phyloP scores from a whole-genome alignment of 2,888 invertebrate species.

The Gandaritis pyraliata region DNA sequence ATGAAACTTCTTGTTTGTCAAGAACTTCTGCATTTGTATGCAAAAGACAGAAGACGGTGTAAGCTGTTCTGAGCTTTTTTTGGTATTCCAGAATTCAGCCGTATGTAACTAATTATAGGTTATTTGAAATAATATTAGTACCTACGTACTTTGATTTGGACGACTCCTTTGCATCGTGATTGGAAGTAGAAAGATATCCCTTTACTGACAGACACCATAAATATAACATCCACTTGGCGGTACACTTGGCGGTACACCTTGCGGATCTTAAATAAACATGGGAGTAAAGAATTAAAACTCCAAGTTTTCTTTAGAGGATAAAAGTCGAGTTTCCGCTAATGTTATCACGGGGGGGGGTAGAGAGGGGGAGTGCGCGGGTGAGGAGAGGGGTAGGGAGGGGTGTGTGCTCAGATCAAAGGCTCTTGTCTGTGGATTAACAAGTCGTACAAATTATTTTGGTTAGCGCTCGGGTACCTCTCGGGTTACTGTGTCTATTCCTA shows the following conservation, averaged over 20 bases:
- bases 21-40: too few species aligned
- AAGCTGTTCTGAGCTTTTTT: too few species aligned
- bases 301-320: constrained; percentile 56
- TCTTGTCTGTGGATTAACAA: constrained; percentile 70
- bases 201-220: neutral
- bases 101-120: too few species aligned
- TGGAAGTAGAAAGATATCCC: neutral
- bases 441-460: constrained; percentile 57
- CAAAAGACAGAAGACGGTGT: too few species aligned
- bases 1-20: too few species aligned
- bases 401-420: constrained; percentile 68
- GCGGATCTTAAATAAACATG: constrained; percentile 15
- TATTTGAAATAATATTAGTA: too few species aligned
- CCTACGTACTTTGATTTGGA: too few species aligned
- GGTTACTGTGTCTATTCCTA: constrained; percentile 12
- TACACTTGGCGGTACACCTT: neutral
- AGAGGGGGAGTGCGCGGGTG: neutral
- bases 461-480: constrained; percentile 24
- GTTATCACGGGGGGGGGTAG: constrained; percentile 43
- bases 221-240: constrained; percentile 10
- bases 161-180: too few species aligned
- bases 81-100: too few species aligned
- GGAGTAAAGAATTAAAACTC: constrained; percentile 42
- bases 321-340: constrained; percentile 53
- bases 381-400: constrained; percentile 31